Evolutionary conservation across 1,140 invertebrate species (phyloP), one percentile per base, ranked within the genome.

Genomic region (Drosophila rhopaloa): DNA sequence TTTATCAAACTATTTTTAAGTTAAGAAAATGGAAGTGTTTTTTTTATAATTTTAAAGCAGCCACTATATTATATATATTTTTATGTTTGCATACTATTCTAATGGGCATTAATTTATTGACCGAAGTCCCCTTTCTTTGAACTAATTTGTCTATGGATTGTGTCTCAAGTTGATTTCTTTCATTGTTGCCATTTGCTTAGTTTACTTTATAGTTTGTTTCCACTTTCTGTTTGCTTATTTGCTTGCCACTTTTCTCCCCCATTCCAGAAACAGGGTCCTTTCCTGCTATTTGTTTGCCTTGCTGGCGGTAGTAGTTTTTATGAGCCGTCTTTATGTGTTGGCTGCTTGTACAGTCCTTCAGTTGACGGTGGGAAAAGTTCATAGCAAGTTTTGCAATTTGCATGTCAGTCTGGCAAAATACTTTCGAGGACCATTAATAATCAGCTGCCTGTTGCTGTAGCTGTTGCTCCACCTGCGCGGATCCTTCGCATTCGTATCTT

Each of bases 331-430:
- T 76, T 76, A 76, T 58, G 72, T 46, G 32, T 57, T 65, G 60
- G 16, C 40, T 57, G 14, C 41, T 32, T 27, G 50, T 53, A 46
- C 50, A 32, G 37, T 51, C 14, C 47, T 29, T 32, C 24, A 41
- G 70, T 74, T 55, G 51, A 41, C 53, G 48, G 47, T 44, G 72
- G 60, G 37, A 19, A 71, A 62, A 75, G 51, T 73, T 75, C 43
- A 19, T 8, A 6, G 32, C 57, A 74, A 76, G 72, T 76, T 67
- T 76, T 46, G 54, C 50, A 76, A 76, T 76, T 76, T 76, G 73
- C 61, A 66, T 76, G 73, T 67, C 73, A 67, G 61, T 41, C 70
- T 61, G 65, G 47, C 51, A 46, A 57, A 19, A 16, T 59, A 57
- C 41, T 71, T 55, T 37, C 10, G 14, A 32, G 68, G 43, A 48